A percentile compares a stretch with the other conserved stretches of the same genome.
These are phyloP conservation scores for Cheiracanthium punctorium DNA, from an alignment of 2,888 invertebrate genomes.

Conservation along the genomic window DNA sequence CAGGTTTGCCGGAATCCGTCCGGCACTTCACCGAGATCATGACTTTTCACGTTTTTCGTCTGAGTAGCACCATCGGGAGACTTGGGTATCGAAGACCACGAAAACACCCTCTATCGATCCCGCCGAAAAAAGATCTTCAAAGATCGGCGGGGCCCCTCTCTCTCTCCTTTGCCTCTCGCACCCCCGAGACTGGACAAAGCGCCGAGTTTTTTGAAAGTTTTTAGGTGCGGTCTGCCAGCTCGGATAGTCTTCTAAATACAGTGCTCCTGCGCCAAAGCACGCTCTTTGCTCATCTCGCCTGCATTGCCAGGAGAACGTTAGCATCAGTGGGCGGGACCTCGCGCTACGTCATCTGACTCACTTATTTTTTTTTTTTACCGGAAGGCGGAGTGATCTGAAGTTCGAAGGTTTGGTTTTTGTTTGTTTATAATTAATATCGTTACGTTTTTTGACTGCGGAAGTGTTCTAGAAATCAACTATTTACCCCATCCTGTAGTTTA, in stretches of 20 bases:
- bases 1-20: slow-evolving; percentile 47
- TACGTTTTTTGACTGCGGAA: not conserved
- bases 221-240: slow-evolving; percentile 40
- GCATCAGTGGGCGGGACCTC: slow-evolving; percentile 33
- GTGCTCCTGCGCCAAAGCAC: slow-evolving; percentile 32
- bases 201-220: slow-evolving; percentile 15
- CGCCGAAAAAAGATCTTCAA: not conserved
- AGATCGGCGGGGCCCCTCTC: slow-evolving; percentile 5
- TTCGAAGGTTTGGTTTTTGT: not conserved
- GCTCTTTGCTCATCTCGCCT: slow-evolving; percentile 30
- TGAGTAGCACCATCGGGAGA: slow-evolving; percentile 51
- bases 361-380: too few species aligned
- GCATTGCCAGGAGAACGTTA: slow-evolving; percentile 35
- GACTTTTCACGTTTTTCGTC: slow-evolving; percentile 34
- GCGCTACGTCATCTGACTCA: slow-evolving; percentile 53
- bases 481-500: too few species aligned
- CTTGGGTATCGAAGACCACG: not conserved
- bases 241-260: slow-evolving; percentile 32
- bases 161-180: not conserved
- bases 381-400: slow-evolving; percentile 29
- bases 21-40: slow-evolving; percentile 51
- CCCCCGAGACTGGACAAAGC: slow-evolving; percentile 1
- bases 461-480: not conserved
- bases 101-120: not conserved
- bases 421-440: not conserved